phyloP scores from a whole-genome alignment of 2,113 vertebrate genomes.

The Budorcas taxicolor region DNA sequence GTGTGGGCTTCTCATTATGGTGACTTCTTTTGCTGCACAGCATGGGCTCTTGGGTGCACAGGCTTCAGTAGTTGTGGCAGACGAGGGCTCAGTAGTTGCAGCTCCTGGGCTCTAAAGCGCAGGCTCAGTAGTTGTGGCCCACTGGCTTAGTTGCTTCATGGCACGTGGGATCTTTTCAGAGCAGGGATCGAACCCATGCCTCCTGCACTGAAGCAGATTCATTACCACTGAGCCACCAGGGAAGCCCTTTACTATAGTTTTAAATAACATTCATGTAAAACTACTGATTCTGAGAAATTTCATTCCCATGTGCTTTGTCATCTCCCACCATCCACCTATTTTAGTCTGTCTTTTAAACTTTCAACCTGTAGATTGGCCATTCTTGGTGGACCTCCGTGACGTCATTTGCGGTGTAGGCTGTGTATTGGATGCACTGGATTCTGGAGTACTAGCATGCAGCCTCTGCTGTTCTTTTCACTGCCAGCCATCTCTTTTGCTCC shows the following conservation, averaged over 20 bases:
- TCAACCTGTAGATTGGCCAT: neutral
- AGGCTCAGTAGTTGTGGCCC: neutral
- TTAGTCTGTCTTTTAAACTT: neutral
- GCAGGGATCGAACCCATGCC: neutral
- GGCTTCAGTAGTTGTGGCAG: neutral
- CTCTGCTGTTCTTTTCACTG: neutral
- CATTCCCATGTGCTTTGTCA: neutral
- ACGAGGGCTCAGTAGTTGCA: neutral
- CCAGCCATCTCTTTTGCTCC: neutral
- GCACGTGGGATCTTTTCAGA: neutral
- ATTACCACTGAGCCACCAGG: neutral
- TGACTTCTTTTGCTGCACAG: neutral
- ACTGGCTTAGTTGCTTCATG: rapidly evolving
- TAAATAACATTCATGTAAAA: neutral
- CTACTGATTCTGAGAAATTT: neutral
- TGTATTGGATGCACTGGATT: neutral
- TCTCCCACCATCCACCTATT: neutral
- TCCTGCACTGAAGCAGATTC: neutral
- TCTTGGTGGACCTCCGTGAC: neutral
- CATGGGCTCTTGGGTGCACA: rapidly evolving
- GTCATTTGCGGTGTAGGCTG: neutral
- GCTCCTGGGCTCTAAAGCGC: neutral
- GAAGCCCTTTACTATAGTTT: neutral
- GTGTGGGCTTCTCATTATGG: neutral
- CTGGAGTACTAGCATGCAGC: neutral